Evolutionary conservation across 2,113 vertebrate genomes (phyloP).

Genomic region (Rhizomys pruinosus): DNA sequence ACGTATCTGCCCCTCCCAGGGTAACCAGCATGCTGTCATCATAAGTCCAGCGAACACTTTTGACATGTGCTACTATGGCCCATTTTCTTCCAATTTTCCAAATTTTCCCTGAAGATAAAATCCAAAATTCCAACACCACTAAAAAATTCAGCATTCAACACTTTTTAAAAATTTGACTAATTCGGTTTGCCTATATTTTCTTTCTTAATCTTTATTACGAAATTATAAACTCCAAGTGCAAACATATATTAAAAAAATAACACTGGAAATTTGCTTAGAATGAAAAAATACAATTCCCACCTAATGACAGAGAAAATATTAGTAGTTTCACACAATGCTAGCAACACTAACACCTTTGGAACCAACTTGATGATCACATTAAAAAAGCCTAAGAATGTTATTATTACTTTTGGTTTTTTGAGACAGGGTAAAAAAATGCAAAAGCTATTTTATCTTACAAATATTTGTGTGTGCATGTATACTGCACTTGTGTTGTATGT

Average conservation of each 20-base stretch:
- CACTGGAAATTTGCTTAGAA: neutral
- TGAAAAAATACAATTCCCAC: slow-evolving; percentile 37
- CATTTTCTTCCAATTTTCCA: slow-evolving; percentile 96
- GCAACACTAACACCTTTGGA: neutral
- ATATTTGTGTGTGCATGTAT: too few relatives aligned
- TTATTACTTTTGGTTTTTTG: too few relatives aligned
- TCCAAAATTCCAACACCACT: slow-evolving; percentile 44
- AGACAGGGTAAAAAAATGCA: too few relatives aligned
- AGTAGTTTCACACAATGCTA: neutral
- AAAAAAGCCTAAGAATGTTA: neutral
- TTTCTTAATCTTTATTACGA: too few relatives aligned
- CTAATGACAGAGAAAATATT: neutral
- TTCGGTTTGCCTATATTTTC: too few relatives aligned
- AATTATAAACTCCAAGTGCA: neutral
- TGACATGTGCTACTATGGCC: slow-evolving; percentile 98
- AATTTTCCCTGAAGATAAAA: slow-evolving; percentile 92
- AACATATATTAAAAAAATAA: slow-evolving; percentile 45
- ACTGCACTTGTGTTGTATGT: too few relatives aligned
- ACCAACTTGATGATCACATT: neutral
- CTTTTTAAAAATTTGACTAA: too few relatives aligned
- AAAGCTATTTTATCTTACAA: too few relatives aligned
- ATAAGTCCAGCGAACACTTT: slow-evolving; percentile 96
- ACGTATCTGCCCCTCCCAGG: slow-evolving; percentile 94
- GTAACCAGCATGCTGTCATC: slow-evolving; percentile 95
- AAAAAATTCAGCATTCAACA: slow-evolving; percentile 19